Percentiles rank a stretch among this genome's conserved stretches.
phyloP scores from a whole-genome alignment of 2,797 vertebrate genomes.

The Sebastes melanostomus region DNA sequence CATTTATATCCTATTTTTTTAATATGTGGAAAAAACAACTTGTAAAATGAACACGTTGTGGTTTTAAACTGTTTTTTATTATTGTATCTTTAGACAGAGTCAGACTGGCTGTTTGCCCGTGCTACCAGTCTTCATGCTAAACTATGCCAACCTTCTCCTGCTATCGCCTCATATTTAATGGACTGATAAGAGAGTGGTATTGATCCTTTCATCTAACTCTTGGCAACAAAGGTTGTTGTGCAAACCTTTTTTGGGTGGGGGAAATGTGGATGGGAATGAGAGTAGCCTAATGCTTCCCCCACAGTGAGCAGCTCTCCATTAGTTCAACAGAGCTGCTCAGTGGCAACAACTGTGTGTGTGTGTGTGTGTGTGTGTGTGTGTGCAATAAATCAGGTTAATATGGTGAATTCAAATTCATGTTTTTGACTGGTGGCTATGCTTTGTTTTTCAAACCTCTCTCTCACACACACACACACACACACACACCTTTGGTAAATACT shows the following conservation, averaged over 20 bases:
- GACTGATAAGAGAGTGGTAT: not conserved
- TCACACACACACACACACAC: not conserved
- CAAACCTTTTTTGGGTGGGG: not conserved
- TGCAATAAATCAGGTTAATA: conserved; percentile 13
- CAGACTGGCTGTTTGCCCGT: too few species aligned
- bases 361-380: not conserved
- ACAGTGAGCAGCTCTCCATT: conserved; percentile 24
- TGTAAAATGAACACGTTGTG: not conserved
- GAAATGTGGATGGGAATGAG: conserved; percentile 3
- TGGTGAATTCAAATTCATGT: not conserved
- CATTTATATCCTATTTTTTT: not conserved
- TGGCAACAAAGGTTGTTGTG: not conserved
- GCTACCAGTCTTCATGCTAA: too few species aligned
- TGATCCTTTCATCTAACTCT: not conserved
- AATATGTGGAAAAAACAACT: not conserved
- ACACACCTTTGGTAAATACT: not conserved
- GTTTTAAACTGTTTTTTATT: not conserved
- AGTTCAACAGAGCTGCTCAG: not conserved
- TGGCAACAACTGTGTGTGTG: not conserved
- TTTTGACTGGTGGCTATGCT: not conserved
- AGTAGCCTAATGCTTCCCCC: not conserved
- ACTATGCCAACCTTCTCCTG: not conserved
- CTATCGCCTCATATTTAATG: not conserved
- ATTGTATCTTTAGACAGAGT: not conserved
- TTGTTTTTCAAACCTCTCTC: not conserved